Evolutionary conservation across 2,797 vertebrate genomes (phyloP), one percentile per base, ranked within the genome.

Genomic region (Notoglanidium macrostoma): DNA sequence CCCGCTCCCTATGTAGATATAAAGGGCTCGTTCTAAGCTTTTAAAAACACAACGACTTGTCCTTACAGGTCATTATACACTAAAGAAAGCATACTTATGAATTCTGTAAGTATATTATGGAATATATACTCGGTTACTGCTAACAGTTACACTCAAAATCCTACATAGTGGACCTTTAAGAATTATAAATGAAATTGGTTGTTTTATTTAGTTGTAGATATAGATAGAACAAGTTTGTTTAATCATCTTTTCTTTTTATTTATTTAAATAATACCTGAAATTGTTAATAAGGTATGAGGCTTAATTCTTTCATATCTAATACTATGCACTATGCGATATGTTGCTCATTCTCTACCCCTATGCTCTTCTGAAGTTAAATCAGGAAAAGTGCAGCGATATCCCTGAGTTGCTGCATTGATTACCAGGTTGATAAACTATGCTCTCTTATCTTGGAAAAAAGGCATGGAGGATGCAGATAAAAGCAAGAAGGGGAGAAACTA

Each of bases 381-480:
- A 15, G 78, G 10, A 44, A 44, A 63, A 32, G 19, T 77, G 57
- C 23, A 35, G 44, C 11, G 80, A 15, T 68, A 49, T 86, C 73
- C 23, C 35, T 63, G 26, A 85, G 67, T 51, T 78, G 83, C 79
- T 61, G 19, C 81, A 87, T 57, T 35, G 44, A 85, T 85, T 79
- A 83, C 72, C 26, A 8, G 19, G 5, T 23, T 81, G 83, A 82
- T 84, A 78, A 85, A 67, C 81, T 26, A 79, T 51, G n/a, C 70
- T 77, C 63, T 85, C 32, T 85, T 70, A 61, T 83, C 29, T 61
- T 14, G 63, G 23, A 32, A 32, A 76, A 44, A 80, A 72, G 65
- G 35, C 3, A 4, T 70, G 55, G 80, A 65, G 61, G 67, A 84
- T 46, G 44, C 83, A 81, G 83, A 76, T 88, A 72, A 70, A 87